Evolutionary conservation across 2,888 invertebrate genomes (phyloP).

Genomic region (Drosophila melanosoma): DNA sequence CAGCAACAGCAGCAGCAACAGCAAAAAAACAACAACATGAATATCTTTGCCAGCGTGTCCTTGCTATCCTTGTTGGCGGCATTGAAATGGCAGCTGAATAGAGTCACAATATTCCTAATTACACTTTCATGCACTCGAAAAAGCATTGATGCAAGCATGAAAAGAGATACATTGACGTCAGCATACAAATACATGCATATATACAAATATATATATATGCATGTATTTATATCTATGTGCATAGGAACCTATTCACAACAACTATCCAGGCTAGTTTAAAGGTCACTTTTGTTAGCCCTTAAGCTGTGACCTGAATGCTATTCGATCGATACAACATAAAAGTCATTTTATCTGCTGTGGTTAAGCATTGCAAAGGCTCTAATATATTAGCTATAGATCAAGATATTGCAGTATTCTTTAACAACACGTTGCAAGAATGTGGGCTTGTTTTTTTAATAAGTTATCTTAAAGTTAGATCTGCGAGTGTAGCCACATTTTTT

Average conservation of each 20-base stretch:
- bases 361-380: not conserved
- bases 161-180: conserved; percentile 23
- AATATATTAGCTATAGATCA: not conserved
- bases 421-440: not conserved
- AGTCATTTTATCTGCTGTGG: conserved; percentile 14
- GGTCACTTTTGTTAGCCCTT: conserved; percentile 26
- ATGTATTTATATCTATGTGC: not conserved
- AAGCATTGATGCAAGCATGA: conserved; percentile 23
- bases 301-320: conserved; percentile 40
- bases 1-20: conserved; percentile 12
- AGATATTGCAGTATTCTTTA: not conserved
- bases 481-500: not conserved
- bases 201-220: not conserved
- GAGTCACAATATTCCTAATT: conserved; percentile 44
- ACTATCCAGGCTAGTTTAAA: conserved; percentile 29
- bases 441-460: not conserved
- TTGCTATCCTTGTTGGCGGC: conserved; percentile 40
- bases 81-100: conserved; percentile 45
- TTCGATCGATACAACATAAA: conserved; percentile 33
- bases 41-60: conserved; percentile 31
- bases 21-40: conserved; percentile 1
- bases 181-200: not conserved
- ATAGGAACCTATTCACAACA: conserved; percentile 20
- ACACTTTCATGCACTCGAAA: conserved; percentile 47
- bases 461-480: not conserved